Evolutionary conservation across 2,113 vertebrate genomes (phyloP).

Genomic region (Hassar affinis): DNA sequence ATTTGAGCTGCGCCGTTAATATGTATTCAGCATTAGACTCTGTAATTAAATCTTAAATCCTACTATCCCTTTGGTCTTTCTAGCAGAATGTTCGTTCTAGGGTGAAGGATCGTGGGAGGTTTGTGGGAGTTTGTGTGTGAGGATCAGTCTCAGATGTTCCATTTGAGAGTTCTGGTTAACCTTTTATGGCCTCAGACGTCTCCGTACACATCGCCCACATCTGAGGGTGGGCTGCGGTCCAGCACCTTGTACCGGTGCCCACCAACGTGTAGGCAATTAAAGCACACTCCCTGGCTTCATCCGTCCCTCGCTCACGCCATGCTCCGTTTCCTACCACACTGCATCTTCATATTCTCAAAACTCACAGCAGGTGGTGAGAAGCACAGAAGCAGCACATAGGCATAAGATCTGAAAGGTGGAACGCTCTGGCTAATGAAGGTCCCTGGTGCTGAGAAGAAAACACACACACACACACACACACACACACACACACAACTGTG

Average conservation of each 20-base stretch:
- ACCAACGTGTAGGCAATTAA: constrained; percentile 23
- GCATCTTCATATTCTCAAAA: background rate
- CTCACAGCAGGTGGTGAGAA: background rate
- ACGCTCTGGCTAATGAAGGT: constrained; percentile 10
- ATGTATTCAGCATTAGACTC: background rate
- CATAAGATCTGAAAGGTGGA: background rate
- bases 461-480: constrained; percentile 4
- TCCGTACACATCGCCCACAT: background rate
- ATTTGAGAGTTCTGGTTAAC: background rate
- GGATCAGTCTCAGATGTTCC: constrained; percentile 21
- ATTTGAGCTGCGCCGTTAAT: background rate
- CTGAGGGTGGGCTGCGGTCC: background rate
- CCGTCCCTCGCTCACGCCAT: background rate
- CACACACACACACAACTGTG: background rate
- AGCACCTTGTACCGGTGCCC: background rate
- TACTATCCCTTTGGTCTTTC: background rate
- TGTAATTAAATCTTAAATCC: background rate
- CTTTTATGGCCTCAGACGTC: background rate
- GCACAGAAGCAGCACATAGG: background rate
- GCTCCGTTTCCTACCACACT: background rate
- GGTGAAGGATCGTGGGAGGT: constrained; percentile 17
- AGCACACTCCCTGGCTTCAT: background rate
- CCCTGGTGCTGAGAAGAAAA: background rate
- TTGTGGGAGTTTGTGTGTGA: background rate
- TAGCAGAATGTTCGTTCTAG: background rate